Percentiles rank a stretch among this genome's conserved stretches.
phyloP scores from a whole-genome alignment of 2,888 invertebrate genomes.

The Ichneumon xanthorius region DNA sequence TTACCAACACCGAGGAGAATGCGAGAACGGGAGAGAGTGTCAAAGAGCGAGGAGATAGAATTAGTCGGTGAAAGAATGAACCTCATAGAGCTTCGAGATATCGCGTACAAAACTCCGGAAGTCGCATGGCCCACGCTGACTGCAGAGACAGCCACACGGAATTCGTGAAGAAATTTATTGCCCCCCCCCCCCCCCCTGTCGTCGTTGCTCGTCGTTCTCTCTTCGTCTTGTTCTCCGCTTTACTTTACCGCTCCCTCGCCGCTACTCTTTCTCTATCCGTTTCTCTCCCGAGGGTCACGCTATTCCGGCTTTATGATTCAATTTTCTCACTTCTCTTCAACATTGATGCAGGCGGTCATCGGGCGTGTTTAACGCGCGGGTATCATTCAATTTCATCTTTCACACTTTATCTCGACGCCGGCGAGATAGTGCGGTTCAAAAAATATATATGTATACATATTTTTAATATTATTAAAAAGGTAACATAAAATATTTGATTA shows the following conservation, averaged over 20 bases:
- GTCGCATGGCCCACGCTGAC: slow-evolving; percentile 27
- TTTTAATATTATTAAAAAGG: background rate
- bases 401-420: slow-evolving; percentile 27
- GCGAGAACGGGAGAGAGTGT: slow-evolving; percentile 1
- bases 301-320: slow-evolving; percentile 50
- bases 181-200: background rate
- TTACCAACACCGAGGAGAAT: background rate
- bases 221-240: slow-evolving; percentile 29
- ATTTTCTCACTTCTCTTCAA: slow-evolving; percentile 43
- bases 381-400: slow-evolving; percentile 59
- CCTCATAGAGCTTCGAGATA: slow-evolving; percentile 4
- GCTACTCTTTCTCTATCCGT: slow-evolving; percentile 17
- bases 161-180: slow-evolving; percentile 48
- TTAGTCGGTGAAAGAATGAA: slow-evolving; percentile 41
- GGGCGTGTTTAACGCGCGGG: slow-evolving; percentile 50
- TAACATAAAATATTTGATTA: background rate
- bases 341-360: slow-evolving; percentile 20
- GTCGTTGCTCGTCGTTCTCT: slow-evolving; percentile 14
- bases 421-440: background rate
- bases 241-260: slow-evolving; percentile 36
- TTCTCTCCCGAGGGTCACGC: slow-evolving; percentile 35
- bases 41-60: slow-evolving; percentile 41
- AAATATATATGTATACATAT: background rate
- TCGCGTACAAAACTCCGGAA: slow-evolving; percentile 46
- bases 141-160: slow-evolving; percentile 35